These are phyloP conservation scores for Hedychridium roseum DNA, from an alignment of 2,888 invertebrate species.

Conservation along the genomic window DNA sequence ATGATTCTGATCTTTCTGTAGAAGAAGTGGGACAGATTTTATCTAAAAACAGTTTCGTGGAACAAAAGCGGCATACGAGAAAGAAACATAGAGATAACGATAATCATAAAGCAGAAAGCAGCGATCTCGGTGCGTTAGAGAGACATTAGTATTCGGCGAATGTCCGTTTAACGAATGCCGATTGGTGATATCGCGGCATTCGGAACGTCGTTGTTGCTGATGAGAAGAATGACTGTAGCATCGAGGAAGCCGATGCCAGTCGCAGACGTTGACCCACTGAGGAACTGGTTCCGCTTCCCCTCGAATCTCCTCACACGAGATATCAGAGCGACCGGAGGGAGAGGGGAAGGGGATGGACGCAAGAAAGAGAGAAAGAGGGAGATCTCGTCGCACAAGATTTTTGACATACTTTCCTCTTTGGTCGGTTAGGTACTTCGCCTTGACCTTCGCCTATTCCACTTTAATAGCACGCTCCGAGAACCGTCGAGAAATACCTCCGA, in stretches of 20 bases:
- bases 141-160: no score
- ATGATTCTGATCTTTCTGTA: no score
- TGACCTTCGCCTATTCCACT: conserved; percentile 56
- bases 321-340: conserved; percentile 6
- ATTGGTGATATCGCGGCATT: no score
- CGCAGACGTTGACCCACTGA: conserved; percentile 61
- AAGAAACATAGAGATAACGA: no score
- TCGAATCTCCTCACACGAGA: conserved; percentile 35
- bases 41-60: no score
- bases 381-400: conserved; percentile 52
- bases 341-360: conserved; percentile 11
- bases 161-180: no score
- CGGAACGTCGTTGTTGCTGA: conserved; percentile 15
- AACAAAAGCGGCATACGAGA: no score
- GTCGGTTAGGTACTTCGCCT: conserved; percentile 46
- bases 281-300: conserved; percentile 62
- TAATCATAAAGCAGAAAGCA: no score
- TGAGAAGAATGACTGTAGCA: conserved; percentile 18
- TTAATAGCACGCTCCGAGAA: conserved; percentile 13
- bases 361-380: conserved; percentile 13
- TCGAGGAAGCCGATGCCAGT: conserved; percentile 40
- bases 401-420: conserved; percentile 60
- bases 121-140: no score
- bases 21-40: no score
- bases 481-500: no score